These are phyloP conservation scores for Dufourea novaeangliae DNA, from an alignment of 1,140 invertebrate species.

Conservation along the genomic window DNA sequence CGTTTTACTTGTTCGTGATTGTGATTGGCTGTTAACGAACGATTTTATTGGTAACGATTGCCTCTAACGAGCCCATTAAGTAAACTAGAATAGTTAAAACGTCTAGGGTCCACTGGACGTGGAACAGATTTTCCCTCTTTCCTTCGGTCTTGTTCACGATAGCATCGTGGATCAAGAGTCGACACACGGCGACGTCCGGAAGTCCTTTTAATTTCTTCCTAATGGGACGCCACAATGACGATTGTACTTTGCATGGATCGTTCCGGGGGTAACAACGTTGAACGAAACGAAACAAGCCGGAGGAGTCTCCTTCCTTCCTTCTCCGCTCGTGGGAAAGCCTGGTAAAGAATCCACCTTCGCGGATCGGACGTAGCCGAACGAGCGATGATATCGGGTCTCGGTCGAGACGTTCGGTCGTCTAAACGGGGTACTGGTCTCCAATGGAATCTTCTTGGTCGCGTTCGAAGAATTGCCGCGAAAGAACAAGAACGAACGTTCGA, in stretches of 20 bases:
- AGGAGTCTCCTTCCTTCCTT: slow-evolving; percentile 31
- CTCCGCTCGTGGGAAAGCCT: slow-evolving; percentile 42
- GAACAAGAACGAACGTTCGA: no score
- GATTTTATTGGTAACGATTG: no score
- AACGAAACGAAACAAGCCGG: slow-evolving; percentile 21
- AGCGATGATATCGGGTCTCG: slow-evolving; percentile 43
- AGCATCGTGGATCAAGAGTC: no score
- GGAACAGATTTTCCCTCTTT: no score
- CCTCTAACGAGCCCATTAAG: no score
- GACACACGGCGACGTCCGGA: not conserved
- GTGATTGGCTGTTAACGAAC: no score
- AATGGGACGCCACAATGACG: slow-evolving; percentile 37
- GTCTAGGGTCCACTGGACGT: no score
- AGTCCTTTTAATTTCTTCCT: slow-evolving; percentile 35
- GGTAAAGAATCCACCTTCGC: slow-evolving; percentile 31
- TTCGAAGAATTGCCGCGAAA: not conserved
- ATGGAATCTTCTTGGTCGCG: slow-evolving; percentile 6
- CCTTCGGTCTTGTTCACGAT: no score
- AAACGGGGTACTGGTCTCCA: not conserved
- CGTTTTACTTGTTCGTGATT: no score
- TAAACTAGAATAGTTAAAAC: no score
- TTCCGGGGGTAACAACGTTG: slow-evolving; percentile 37
- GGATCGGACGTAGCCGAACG: slow-evolving; percentile 36
- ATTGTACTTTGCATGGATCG: slow-evolving; percentile 31
- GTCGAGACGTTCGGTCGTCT: slow-evolving; percentile 25